Evolutionary conservation across 2,888 invertebrate genomes (phyloP), one percentile per base, ranked within the genome.

Genomic region (Pyrochroa serraticornis): DNA sequence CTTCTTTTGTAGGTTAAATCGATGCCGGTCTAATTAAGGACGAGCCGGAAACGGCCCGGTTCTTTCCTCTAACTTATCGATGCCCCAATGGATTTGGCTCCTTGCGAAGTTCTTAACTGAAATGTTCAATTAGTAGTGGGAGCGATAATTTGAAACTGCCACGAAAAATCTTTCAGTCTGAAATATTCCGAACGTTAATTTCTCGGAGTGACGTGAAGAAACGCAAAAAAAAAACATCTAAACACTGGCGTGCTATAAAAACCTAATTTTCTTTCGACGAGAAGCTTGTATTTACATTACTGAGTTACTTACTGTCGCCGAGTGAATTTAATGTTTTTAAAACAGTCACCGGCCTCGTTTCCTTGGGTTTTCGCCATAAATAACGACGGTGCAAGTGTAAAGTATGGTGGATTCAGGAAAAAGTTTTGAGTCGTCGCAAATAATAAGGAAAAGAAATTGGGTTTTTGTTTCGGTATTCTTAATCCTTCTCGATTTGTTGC

Each of bases 271-370:
- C 53, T 55, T 41, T 55, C 55, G 13, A 47, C 37, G 51, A 39
- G 47, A 51, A 48, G 33, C 36, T 10, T 13, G 12, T 58, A 58
- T 61, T 61, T 61, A 58, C 58, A 55, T 58, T 50, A 22, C 38
- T 22, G 35, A 51, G 53, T 48, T 58, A 44, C 57, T 58, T 50
- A 49, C 51, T 35, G 48, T 47, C 52, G 54, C 58, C 62, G 53
- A 55, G 52, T 64, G 60, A 60, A 63, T 64, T 64, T 64, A 64
- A 62, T 63, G 64, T 63, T 64, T 64, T 62, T 60, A 51, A 63
- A 64, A 60, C 58, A 62, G 64, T 44, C 52, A 32, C 8, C 46
- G 35, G 46, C 38, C 46, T 46, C 47, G 46, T 53, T 53, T 53
- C 45, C 44, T 44, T 35, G 37, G 43, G 51, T 33, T 12, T 22